Evolutionary conservation across 2,113 vertebrate genomes (phyloP).

Genomic region (Lanius collurio): DNA sequence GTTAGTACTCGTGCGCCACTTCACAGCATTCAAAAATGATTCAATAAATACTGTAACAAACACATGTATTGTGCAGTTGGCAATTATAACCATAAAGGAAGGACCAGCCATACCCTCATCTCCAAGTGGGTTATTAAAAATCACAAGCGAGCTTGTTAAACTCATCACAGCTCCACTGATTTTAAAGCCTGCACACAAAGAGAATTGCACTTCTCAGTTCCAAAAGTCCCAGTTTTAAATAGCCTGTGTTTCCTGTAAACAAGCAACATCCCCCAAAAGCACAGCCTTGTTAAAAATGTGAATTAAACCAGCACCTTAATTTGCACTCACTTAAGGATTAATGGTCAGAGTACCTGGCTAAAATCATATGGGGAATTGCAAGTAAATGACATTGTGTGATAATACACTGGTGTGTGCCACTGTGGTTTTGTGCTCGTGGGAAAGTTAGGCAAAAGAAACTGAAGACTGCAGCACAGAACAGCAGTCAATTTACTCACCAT

Average conservation of each 20-base stretch:
- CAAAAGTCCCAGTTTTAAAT: background rate
- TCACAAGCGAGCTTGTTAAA: background rate
- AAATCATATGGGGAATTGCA: background rate
- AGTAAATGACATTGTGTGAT: background rate
- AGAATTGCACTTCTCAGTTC: background rate
- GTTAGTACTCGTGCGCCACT: background rate
- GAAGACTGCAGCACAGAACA: background rate
- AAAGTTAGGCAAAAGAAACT: background rate
- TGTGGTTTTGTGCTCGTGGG: background rate
- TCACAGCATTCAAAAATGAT: background rate
- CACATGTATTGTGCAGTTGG: background rate
- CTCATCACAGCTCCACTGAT: background rate
- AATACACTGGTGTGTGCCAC: background rate
- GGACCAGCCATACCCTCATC: background rate
- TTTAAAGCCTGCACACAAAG: background rate
- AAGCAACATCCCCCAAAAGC: background rate
- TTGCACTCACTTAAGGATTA: background rate
- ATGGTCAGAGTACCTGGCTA: background rate
- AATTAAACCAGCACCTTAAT: background rate
- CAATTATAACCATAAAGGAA: background rate
- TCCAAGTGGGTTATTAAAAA: background rate
- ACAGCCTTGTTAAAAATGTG: background rate
- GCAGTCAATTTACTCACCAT: background rate
- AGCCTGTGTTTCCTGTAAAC: background rate
- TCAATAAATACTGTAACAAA: background rate